Evolutionary conservation across 2,797 vertebrate species (phyloP), one percentile per base, ranked within the genome.

Genomic region (Poeciliopsis presidionis): DNA sequence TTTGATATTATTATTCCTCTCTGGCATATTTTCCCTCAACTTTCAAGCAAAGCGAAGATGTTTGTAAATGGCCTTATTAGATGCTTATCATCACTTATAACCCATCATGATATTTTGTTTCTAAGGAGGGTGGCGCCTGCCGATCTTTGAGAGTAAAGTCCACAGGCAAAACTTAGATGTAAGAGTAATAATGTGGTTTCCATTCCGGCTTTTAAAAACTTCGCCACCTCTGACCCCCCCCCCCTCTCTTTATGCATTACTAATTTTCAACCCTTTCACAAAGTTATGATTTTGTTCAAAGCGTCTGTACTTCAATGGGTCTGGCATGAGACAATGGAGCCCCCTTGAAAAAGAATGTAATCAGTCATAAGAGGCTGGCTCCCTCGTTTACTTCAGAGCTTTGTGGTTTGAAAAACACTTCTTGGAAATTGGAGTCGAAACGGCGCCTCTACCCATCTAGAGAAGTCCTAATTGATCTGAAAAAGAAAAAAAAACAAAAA

Each of bases 351-450:
- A 41, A 67, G 63, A 22, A 39, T 9, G 36, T 22, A 39, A 39
- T 67, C 18, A 67, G 30, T 36, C 16, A 63, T 18, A 36, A 28
- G 59, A 63, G 59, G 30, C 30, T 36, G 59, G 59, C 59, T 36
- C 30, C 59, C 30, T 36, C 16, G 16, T 63, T 63, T 63, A 63
- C 20, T 36, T 63, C 59, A 63, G 59, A 63, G 30, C 30, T 36
- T 63, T 63, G 30, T 18, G 33, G 14, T 20, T 63, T 18, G 16
- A 63, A 63, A 63, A 16, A 1, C 30, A 33, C 59, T 36, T 63
- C 59, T 36, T 63, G 30, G 30, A 63, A 63, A 63, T 63, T 61
- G 57, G 57, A 61, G 28, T 61, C n/a, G n/a, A 30, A 61, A 61
- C 33, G 13, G 57, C 12, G 2, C n/a, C 55, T 28, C n/a, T 28